Evolutionary conservation across 2,113 vertebrate species (phyloP).

Genomic region (Tautogolabrus adspersus): DNA sequence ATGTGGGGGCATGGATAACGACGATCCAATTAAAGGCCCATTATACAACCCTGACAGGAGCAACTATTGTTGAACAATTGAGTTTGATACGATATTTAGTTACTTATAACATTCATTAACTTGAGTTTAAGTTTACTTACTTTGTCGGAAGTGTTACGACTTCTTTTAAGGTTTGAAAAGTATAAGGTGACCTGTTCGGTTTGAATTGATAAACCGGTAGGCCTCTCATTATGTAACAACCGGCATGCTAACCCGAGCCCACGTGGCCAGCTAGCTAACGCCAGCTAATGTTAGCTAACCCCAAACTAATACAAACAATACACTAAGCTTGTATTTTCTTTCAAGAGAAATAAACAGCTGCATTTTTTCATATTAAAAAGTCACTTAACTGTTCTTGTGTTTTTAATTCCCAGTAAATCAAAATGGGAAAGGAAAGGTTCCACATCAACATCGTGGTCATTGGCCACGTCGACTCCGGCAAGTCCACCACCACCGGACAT

Average conservation of each 20-base stretch:
- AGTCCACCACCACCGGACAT: constrained; percentile 85
- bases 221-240: not conserved
- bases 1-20: too few relatives aligned
- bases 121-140: too few relatives aligned
- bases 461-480: constrained; percentile 87
- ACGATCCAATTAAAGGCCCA: too few relatives aligned
- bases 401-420: constrained; percentile 53
- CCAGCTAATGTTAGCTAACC: not conserved
- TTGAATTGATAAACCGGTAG: not conserved
- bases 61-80: too few relatives aligned
- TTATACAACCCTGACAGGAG: too few relatives aligned
- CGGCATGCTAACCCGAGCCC: not conserved
- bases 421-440: constrained; percentile 83
- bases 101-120: too few relatives aligned
- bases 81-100: too few relatives aligned
- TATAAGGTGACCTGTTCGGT: not conserved
- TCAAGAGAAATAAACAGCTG: not conserved
- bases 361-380: not conserved
- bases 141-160: too few relatives aligned
- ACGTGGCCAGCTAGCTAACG: not conserved
- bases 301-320: not conserved
- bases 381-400: not conserved
- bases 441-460: constrained; percentile 89
- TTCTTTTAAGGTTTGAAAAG: not conserved
- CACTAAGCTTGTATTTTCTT: not conserved